Base-by-base conservation (phyloP, 1,140 invertebrate genomes). In the Trachymyrmex cornetzi region DNA sequence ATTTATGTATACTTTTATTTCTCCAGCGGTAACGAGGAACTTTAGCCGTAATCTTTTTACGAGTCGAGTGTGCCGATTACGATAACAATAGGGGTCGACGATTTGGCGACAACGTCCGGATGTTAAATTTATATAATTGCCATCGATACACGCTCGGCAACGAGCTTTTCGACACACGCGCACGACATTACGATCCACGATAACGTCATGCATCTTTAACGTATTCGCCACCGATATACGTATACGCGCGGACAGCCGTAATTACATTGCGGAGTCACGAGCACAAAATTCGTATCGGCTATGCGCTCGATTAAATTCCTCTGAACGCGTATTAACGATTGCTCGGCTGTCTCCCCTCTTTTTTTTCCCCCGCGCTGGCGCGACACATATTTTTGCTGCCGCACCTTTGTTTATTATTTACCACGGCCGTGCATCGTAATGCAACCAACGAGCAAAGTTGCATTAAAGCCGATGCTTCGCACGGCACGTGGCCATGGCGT, bases 141-240 rank as follows among this genome's bases (percentile, higher is more conserved):
- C 44, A 69, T 71, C 64, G 48, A 81, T 61, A 48, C 38, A 12
- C 66, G n/a, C 24, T 7, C 80, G 64, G n/a, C 67, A 59, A 61
- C 66, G 55, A 59, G 67, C 55, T 84, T 50, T 75, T 50, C 19
- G n/a, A 74, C 38, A 48, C 66, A 59, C 79, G 66, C 55, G 66
- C 55, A 44, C 55, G 38, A 34, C 24, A 63, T 84, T 55, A 27
- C 53, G 55, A 74, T 84, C 38, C 55, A 75, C 80, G 80, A 84
- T 84, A 74, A 84, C 57, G 80, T 74, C 69, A 84, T 75, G 69
- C 67, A 84, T 84, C 80, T 74, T 84, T 84, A 84, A 84, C 80
- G 24, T 84, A 63, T 74, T 63, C 30, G 38, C 38, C 38, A 34
- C 3, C 55, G 80, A 82, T 82, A 72, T n/a, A n/a, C n/a, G n/a